A percentile compares a stretch with the other conserved stretches of the same genome.
Conservation (phyloP, 2,888 invertebrate species). For the Aphodius granarius region DNA sequence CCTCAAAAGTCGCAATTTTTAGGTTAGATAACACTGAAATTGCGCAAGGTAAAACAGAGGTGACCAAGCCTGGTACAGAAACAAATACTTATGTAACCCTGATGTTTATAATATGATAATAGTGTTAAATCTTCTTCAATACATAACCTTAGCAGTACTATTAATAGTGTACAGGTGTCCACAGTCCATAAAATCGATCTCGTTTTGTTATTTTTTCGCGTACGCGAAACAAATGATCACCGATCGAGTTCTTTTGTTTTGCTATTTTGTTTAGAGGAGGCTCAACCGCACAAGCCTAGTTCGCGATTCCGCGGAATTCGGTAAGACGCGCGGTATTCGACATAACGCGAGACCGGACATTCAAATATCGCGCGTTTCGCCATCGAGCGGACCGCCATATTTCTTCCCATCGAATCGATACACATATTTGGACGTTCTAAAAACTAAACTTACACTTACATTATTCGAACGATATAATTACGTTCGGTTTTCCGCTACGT, state of each 20-base stretch:
- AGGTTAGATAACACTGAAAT: background rate
- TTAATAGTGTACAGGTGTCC: constrained; percentile 8
- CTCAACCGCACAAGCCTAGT: constrained; percentile 24
- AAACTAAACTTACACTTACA: constrained; percentile 35
- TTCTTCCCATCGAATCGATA: constrained; percentile 32
- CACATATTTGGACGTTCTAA: constrained; percentile 29
- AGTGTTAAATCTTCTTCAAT: constrained; percentile 7
- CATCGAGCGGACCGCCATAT: constrained; percentile 24
- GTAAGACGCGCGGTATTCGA: background rate
- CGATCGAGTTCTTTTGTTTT: background rate
- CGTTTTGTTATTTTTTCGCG: constrained; percentile 3
- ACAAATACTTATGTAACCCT: background rate
- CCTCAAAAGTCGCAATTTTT: background rate
- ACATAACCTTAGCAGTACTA: constrained; percentile 3
- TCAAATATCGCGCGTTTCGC: constrained; percentile 24
- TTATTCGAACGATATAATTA: constrained; percentile 32
- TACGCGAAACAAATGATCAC: background rate
- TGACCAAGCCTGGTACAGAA: background rate
- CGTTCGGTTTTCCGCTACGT: constrained; percentile 27
- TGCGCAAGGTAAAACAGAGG: background rate
- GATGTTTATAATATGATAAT: constrained; percentile 7
- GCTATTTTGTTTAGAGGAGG: constrained; percentile 5
- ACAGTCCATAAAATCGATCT: constrained; percentile 1
- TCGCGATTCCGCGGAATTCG: constrained; percentile 7
- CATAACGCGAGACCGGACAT: constrained; percentile 10